Evolutionary conservation across 2,797 vertebrate species (phyloP).

Genomic region (Platyrinchus mystaceus): DNA sequence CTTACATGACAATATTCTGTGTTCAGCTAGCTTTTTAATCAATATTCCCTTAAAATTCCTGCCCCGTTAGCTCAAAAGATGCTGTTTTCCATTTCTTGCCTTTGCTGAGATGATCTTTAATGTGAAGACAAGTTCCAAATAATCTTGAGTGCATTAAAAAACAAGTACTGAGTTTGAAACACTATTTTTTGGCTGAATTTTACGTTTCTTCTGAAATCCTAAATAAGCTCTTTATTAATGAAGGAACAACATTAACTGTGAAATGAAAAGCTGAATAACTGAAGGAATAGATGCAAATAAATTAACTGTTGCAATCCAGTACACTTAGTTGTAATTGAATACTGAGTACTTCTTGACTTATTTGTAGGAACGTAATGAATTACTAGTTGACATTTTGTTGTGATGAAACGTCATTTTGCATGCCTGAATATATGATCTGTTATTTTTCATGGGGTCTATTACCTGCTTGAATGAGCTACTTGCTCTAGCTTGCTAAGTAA

Average conservation of each 20-base stretch:
- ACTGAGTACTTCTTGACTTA: background rate
- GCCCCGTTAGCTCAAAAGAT: background rate
- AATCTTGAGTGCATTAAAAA: background rate
- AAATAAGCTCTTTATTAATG: background rate
- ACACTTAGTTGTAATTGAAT: background rate
- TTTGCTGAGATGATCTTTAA: background rate
- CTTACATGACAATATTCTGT: background rate
- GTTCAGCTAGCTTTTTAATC: background rate
- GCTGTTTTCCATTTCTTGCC: background rate
- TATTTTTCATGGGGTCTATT: conserved; percentile 37
- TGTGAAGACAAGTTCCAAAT: background rate
- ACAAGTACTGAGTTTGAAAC: background rate
- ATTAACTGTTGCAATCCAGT: background rate
- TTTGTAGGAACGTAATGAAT: conserved; percentile 33
- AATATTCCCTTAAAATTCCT: background rate
- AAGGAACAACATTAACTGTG: background rate
- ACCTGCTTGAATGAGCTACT: conserved; percentile 12
- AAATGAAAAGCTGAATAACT: background rate
- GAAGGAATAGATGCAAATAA: conserved; percentile 27
- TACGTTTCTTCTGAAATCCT: background rate
- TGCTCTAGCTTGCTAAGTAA: conserved; percentile 44
- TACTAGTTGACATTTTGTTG: conserved; percentile 15
- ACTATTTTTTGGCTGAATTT: background rate
- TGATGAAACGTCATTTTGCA: background rate
- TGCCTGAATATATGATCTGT: background rate